These are phyloP conservation scores for Drosophila willistoni DNA, from an alignment of 1,140 invertebrate species.

Conservation along the genomic window DNA sequence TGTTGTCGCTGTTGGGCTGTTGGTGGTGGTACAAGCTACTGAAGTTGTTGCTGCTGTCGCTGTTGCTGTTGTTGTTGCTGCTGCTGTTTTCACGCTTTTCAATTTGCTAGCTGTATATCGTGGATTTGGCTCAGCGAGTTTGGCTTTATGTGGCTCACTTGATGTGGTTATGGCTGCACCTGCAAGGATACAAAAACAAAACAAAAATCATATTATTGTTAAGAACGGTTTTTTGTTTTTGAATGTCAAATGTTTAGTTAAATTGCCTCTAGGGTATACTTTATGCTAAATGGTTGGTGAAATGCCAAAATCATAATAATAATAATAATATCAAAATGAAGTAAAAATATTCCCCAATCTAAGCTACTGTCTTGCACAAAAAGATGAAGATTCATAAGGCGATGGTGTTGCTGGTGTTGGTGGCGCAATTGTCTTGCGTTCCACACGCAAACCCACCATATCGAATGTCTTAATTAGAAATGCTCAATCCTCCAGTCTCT, in stretches of 20 bases:
- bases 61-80: slow-evolving; percentile 32
- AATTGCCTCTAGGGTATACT: slow-evolving; percentile 49
- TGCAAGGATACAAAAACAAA: slow-evolving; percentile 38
- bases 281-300: slow-evolving; percentile 58
- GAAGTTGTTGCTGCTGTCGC: slow-evolving; percentile 10
- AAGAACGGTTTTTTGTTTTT: slow-evolving; percentile 6
- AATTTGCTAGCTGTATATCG: slow-evolving; percentile 39
- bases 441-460: slow-evolving; percentile 73
- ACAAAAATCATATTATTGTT: slow-evolving; percentile 15
- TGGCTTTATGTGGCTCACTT: slow-evolving; percentile 46
- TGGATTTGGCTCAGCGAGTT: slow-evolving; percentile 24
- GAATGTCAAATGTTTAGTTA: slow-evolving; percentile 54
- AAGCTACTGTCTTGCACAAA: slow-evolving; percentile 16
- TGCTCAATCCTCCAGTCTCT: slow-evolving; percentile 32
- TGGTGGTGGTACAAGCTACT: slow-evolving; percentile 20
- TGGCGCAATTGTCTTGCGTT: slow-evolving; percentile 74
- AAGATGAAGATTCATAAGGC: slow-evolving; percentile 52
- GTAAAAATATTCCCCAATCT: neutral
- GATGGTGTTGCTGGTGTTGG: slow-evolving; percentile 30
- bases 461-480: slow-evolving; percentile 83
- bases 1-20: slow-evolving; percentile 25
- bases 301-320: slow-evolving; percentile 58
- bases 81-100: slow-evolving; percentile 49
- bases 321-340: slow-evolving; percentile 13
- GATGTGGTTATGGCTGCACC: slow-evolving; percentile 56